A percentile compares a stretch with the other conserved stretches of the same genome.
These are phyloP conservation scores for Molossus molossus DNA, from an alignment of 2,797 vertebrate species.

Conservation along the genomic window DNA sequence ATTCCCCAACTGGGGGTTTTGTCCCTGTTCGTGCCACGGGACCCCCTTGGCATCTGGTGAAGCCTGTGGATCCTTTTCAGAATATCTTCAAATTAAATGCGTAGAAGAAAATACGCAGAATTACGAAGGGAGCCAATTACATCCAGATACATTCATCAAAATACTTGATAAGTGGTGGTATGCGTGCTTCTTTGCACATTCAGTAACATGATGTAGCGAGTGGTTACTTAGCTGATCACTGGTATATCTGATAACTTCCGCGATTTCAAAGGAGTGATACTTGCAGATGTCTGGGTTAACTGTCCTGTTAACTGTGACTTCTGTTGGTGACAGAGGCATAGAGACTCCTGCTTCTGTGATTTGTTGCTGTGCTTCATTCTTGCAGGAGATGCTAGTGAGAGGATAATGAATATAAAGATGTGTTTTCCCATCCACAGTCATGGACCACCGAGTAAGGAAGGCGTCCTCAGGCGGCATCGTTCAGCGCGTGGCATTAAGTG, in stretches of 20 bases:
- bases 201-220: accelerated
- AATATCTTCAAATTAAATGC: not conserved
- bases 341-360: not conserved
- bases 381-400: not conserved
- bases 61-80: not conserved
- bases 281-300: not conserved
- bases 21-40: not conserved
- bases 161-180: too few species aligned
- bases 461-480: not conserved
- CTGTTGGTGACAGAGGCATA: not conserved
- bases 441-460: not conserved
- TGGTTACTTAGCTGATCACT: not conserved
- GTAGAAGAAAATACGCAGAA: not conserved
- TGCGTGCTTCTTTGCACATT: accelerated
- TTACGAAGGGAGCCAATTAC: not conserved
- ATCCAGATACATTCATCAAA: not conserved
- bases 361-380: not conserved
- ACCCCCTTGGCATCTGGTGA: not conserved
- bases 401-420: not conserved
- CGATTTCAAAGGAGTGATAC: not conserved
- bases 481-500: not conserved
- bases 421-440: not conserved
- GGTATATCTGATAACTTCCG: too few species aligned
- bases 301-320: not conserved
- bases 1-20: not conserved